A percentile compares a stretch with the other conserved stretches of the same genome.
Conservation (phyloP, 2,113 vertebrate genomes). For the Vulpes vulpes region DNA sequence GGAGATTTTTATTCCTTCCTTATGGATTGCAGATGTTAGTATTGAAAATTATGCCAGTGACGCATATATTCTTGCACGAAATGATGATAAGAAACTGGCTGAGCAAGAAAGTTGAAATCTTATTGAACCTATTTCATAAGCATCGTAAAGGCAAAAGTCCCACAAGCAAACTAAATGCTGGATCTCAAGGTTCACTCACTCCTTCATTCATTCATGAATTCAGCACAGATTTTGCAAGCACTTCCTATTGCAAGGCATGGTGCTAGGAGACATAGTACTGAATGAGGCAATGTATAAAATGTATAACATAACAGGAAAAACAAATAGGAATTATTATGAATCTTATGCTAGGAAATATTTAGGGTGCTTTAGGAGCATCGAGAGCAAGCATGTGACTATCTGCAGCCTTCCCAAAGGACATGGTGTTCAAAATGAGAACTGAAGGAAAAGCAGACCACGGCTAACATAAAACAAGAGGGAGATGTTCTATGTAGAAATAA, state of each 20-base stretch:
- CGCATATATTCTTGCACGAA: background rate
- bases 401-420: background rate
- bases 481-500: background rate
- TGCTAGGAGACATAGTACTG: background rate
- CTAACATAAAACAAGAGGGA: background rate
- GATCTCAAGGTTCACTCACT: background rate
- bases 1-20: background rate
- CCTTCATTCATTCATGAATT: background rate
- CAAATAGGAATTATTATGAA: background rate
- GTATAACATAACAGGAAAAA: background rate
- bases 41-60: background rate
- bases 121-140: background rate
- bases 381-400: background rate
- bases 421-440: background rate
- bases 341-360: background rate
- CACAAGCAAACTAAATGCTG: background rate
- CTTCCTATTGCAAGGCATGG: background rate
- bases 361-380: background rate
- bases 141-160: background rate
- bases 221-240: background rate
- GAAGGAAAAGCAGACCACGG: too few relatives aligned
- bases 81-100: background rate
- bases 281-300: background rate
- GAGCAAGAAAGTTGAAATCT: background rate
- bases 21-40: background rate